Conservation (phyloP, 2,888 invertebrate genomes). For the Epistrophe grossulariae region DNA sequence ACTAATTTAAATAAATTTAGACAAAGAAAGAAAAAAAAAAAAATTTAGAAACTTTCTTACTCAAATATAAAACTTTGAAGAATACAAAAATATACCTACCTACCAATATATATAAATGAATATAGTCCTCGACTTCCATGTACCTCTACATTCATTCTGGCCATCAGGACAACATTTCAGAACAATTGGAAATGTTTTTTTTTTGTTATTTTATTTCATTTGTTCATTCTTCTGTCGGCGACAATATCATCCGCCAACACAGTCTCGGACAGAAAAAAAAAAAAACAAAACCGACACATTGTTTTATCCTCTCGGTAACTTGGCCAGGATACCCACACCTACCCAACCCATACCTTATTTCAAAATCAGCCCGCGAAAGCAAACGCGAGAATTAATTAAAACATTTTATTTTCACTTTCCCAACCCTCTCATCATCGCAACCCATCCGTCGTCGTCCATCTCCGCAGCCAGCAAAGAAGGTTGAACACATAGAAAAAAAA, state of each 20-base stretch:
- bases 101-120: background rate
- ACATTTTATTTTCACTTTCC: slow-evolving; percentile 56
- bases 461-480: slow-evolving; percentile 13
- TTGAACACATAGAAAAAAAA: slow-evolving; percentile 22
- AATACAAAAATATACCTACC: too few relatives aligned
- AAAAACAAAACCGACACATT: slow-evolving; percentile 44
- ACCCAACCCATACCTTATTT: background rate
- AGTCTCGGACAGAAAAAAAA: slow-evolving; percentile 17
- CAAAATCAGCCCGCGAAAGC: slow-evolving; percentile 38
- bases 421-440: slow-evolving; percentile 24
- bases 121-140: background rate
- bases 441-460: slow-evolving; percentile 6
- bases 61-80: slow-evolving; percentile 16
- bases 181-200: slow-evolving; percentile 45
- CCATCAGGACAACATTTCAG: slow-evolving; percentile 33
- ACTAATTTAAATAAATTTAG: slow-evolving; percentile 47
- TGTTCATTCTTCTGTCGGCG: slow-evolving; percentile 38
- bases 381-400: slow-evolving; percentile 74
- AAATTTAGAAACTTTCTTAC: background rate
- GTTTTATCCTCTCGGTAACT: slow-evolving; percentile 54
- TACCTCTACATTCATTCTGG: slow-evolving; percentile 22
- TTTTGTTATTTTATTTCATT: slow-evolving; percentile 15
- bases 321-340: slow-evolving; percentile 3
- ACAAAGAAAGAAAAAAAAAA: slow-evolving; percentile 15
- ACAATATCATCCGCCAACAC: slow-evolving; percentile 58